These are phyloP conservation scores for Drosophila virilis DNA, from an alignment of 1,140 invertebrate species.

Conservation along the genomic window DNA sequence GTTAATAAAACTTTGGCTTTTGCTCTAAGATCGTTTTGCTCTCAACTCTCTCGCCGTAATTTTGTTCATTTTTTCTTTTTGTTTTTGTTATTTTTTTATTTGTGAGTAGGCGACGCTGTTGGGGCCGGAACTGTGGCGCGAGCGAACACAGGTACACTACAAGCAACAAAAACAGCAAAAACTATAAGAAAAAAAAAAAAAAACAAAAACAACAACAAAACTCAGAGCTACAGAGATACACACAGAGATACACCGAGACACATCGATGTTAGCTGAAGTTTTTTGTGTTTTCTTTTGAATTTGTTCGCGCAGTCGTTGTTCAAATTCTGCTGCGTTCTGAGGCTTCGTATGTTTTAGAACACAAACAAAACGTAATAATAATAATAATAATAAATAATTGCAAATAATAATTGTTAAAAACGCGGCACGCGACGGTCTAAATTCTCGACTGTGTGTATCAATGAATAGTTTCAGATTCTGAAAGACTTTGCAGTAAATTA, in stretches of 20 bases:
- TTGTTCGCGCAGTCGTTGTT: slow-evolving; percentile 23
- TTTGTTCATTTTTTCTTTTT: neutral
- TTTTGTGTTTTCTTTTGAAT: slow-evolving; percentile 18
- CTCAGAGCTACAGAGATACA: neutral
- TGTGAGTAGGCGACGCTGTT: slow-evolving; percentile 35
- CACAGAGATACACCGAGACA: slow-evolving; percentile 40
- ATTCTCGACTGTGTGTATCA: too few species aligned
- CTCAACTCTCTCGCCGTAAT: slow-evolving; percentile 1
- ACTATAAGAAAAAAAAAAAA: slow-evolving; percentile 1
- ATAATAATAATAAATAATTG: neutral
- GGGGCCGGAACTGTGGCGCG: neutral
- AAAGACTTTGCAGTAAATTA: too few species aligned
- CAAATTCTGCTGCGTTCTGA: slow-evolving; percentile 5
- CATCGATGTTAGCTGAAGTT: slow-evolving; percentile 30
- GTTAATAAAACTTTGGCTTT: slow-evolving; percentile 43
- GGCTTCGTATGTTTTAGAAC: slow-evolving; percentile 2
- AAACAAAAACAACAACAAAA: neutral
- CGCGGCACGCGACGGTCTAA: neutral
- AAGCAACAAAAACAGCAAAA: slow-evolving; percentile 4
- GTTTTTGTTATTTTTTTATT: neutral
- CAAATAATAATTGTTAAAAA: neutral
- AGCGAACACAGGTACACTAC: slow-evolving; percentile 33
- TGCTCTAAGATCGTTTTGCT: slow-evolving; percentile 12
- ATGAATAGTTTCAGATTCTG: too few species aligned
- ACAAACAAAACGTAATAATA: slow-evolving; percentile 5